Evolutionary conservation across 2,113 vertebrate genomes (phyloP).

Genomic region (Elephas maximus): DNA sequence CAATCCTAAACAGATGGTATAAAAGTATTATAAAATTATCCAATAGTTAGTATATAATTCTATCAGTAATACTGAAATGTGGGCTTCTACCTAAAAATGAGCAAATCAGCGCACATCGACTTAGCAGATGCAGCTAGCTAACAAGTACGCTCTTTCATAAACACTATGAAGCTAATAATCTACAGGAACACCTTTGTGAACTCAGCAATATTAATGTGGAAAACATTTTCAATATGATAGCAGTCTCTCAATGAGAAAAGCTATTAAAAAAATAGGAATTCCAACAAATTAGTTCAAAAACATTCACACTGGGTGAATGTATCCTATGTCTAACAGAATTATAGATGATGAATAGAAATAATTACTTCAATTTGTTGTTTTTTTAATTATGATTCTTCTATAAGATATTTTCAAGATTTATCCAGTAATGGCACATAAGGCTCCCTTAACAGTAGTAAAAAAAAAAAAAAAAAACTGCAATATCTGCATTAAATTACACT

Average conservation of each 20-base stretch:
- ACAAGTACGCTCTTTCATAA: slow-evolving; percentile 22
- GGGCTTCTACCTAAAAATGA: slow-evolving; percentile 23
- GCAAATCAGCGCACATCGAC: not conserved
- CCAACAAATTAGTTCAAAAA: slow-evolving; percentile 43
- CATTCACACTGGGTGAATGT: not conserved
- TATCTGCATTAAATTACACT: slow-evolving; percentile 28
- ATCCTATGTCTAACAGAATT: slow-evolving; percentile 17
- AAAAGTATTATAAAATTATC: not conserved
- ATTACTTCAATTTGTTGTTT: not conserved
- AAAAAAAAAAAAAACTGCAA: not conserved
- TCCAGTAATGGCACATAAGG: not conserved
- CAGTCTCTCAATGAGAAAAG: slow-evolving; percentile 32
- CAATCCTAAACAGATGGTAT: slow-evolving; percentile 21
- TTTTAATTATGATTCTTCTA: not conserved
- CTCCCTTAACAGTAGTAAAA: slow-evolving; percentile 27
- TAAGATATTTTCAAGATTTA: not conserved
- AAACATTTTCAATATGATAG: slow-evolving; percentile 44
- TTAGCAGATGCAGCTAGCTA: not conserved
- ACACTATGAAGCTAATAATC: not conserved
- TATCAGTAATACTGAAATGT: slow-evolving; percentile 3
- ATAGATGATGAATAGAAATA: slow-evolving; percentile 34
- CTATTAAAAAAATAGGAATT: slow-evolving; percentile 41
- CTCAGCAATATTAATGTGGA: slow-evolving; percentile 16
- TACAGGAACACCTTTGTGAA: slow-evolving; percentile 1
- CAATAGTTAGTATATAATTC: not conserved